Evolutionary conservation across 2,888 invertebrate genomes (phyloP), one percentile per base, ranked within the genome.

Genomic region (Drosophila borborema): DNA sequence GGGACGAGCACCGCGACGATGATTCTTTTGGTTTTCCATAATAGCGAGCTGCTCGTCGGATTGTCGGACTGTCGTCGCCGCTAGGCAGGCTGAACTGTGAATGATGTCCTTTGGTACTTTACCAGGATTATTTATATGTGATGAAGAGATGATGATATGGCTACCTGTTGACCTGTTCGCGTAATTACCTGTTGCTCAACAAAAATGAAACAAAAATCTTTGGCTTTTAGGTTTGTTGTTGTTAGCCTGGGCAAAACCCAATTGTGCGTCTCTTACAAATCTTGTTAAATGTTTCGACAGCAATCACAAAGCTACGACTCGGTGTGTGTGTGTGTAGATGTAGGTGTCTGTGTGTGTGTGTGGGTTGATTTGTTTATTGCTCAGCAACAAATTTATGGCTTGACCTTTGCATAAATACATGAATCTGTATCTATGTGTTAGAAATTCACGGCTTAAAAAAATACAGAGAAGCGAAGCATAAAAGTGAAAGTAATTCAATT

Each of bases 111-210:
- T 48, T 59, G 45, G 70, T 53, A 70, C 31, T 75, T 75, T 53
- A 55, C 73, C 71, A 74, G 86, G 81, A 90, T 82, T 88, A 86
- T 86, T 86, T 86, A 86, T 86, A 90, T 78, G 63, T 55, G 23
- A 0, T 55, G 23, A 0, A 8, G 31, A 2, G 80, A 55, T 78
- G 80, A 55, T 78, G 74, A 68, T 59, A 59, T 56, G 48, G 48
- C 72, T 73, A 79, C 78, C 81, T 78, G 72, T 56, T 71, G 72
- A 75, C 72, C 65, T 70, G 80, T 62, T 18, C 60, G 72, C 72
- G 75, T 80, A 88, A 81, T 89, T 85, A 85, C 84, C 89, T 86
- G 89, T n/a, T 20, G 49, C 48, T 23, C 28, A 12, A 53, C 5
- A 14, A 36, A 53, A 14, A 10, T 16, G 36, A 14, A 14, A 8